Conservation (phyloP, 2,888 invertebrate genomes). For the Argynnis bischoffii region DNA sequence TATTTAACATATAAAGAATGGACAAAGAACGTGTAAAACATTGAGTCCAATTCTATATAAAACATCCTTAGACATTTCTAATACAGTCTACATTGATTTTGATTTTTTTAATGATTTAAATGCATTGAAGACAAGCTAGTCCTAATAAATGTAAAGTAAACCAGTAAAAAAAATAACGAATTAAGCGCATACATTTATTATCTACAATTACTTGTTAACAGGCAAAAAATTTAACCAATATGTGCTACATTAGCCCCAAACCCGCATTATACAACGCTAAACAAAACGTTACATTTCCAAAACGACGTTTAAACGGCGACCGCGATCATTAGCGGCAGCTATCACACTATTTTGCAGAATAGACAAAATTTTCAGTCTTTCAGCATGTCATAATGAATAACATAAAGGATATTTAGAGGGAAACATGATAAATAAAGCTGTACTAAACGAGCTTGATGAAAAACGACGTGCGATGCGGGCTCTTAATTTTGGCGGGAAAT, state of each 20-base stretch:
- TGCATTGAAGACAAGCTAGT: too few relatives aligned
- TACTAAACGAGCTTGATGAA: conserved; percentile 69
- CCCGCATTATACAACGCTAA: conserved; percentile 37
- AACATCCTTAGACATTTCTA: too few relatives aligned
- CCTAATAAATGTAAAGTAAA: too few relatives aligned
- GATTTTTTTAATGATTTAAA: too few relatives aligned
- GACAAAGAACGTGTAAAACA: too few relatives aligned
- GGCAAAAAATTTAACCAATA: conserved; percentile 23
- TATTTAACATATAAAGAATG: too few relatives aligned
- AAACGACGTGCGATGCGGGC: conserved; percentile 69
- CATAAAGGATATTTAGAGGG: conserved; percentile 72
- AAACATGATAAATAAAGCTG: conserved; percentile 71
- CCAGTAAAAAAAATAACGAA: neutral
- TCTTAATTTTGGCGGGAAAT: conserved; percentile 70
- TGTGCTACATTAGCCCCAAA: conserved; percentile 25
- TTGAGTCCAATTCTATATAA: too few relatives aligned
- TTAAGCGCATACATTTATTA: neutral
- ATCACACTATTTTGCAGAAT: conserved; percentile 80
- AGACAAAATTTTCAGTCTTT: conserved; percentile 80
- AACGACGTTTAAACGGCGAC: conserved; percentile 68
- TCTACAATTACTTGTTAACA: conserved; percentile 3
- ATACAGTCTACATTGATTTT: too few relatives aligned
- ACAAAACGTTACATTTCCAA: conserved; percentile 72
- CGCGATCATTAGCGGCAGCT: conserved; percentile 75
- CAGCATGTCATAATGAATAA: conserved; percentile 73